Percentiles rank a stretch among this genome's conserved stretches.
These are phyloP conservation scores for Patella vulgata DNA, from an alignment of 1,140 invertebrate genomes.

Conservation along the genomic window DNA sequence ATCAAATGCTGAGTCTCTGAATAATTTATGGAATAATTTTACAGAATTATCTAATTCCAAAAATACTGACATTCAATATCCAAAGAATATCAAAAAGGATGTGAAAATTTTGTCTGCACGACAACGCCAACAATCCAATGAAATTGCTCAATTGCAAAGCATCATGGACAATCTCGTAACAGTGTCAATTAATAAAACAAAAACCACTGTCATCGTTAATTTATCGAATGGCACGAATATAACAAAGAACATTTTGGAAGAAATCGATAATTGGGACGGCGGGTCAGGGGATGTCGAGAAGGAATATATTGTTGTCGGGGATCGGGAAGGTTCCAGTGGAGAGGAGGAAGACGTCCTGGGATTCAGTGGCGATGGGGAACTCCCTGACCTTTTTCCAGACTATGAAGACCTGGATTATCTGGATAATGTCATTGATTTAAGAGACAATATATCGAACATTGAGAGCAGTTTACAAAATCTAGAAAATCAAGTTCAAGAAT, in stretches of 20 bases:
- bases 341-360: conserved; percentile 10
- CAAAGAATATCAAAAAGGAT: too few relatives aligned
- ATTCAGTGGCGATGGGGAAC: conserved; percentile 18
- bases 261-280: conserved; percentile 20
- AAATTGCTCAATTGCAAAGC: too few relatives aligned
- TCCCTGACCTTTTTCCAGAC: conserved; percentile 15
- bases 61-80: too few relatives aligned
- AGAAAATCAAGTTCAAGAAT: conserved; percentile 11
- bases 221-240: conserved; percentile 5
- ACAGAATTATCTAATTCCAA: too few relatives aligned
- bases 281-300: conserved; percentile 34
- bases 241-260: conserved; percentile 4
- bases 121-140: too few relatives aligned
- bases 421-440: conserved; percentile 21
- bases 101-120: too few relatives aligned
- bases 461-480: conserved; percentile 30
- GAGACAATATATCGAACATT: conserved; percentile 27
- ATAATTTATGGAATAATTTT: too few relatives aligned
- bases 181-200: too few relatives aligned
- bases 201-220: background rate
- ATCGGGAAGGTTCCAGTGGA: conserved; percentile 16
- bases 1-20: too few relatives aligned
- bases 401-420: conserved; percentile 11
- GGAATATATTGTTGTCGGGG: conserved; percentile 11
- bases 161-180: too few relatives aligned